Percentiles rank a stretch among this genome's conserved stretches.
Evolutionary conservation across 2,888 invertebrate species (phyloP).

Genomic region (Lasioglossum leucozonium): DNA sequence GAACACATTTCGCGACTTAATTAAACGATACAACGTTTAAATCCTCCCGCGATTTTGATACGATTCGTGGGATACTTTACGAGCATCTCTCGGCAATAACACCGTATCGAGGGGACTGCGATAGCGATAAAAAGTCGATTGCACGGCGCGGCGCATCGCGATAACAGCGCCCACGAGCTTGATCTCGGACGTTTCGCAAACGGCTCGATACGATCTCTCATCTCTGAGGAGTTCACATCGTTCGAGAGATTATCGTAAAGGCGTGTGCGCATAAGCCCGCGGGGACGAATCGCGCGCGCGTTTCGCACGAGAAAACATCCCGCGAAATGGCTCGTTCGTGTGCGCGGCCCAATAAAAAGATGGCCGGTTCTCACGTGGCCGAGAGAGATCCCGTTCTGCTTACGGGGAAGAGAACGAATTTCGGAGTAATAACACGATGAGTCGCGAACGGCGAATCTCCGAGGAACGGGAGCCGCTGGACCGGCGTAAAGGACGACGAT

Average conservation of each 20-base stretch:
- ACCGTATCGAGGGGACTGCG: neutral
- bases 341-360: conserved; percentile 52
- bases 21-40: neutral
- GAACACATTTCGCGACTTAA: neutral
- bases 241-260: conserved; percentile 49
- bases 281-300: conserved; percentile 19
- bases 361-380: conserved; percentile 43
- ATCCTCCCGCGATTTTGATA: neutral
- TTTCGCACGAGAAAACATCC: conserved; percentile 29
- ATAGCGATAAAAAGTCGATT: conserved; percentile 27
- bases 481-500: conserved; percentile 77
- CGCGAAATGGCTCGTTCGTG: conserved; percentile 39
- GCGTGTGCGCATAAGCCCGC: conserved; percentile 2
- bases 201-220: conserved; percentile 18
- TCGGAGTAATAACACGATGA: conserved; percentile 72
- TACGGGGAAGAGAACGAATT: conserved; percentile 44
- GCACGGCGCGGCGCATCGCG: neutral
- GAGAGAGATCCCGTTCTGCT: neutral
- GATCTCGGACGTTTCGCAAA: conserved; percentile 3
- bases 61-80: neutral
- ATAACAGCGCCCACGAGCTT: conserved; percentile 16
- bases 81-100: neutral
- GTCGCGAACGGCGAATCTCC: conserved; percentile 64
- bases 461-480: conserved; percentile 68
- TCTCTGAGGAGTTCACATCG: conserved; percentile 1